A percentile compares a stretch with the other conserved stretches of the same genome.
phyloP scores from a whole-genome alignment of 2,797 vertebrate species.

The Emys orbicularis region DNA sequence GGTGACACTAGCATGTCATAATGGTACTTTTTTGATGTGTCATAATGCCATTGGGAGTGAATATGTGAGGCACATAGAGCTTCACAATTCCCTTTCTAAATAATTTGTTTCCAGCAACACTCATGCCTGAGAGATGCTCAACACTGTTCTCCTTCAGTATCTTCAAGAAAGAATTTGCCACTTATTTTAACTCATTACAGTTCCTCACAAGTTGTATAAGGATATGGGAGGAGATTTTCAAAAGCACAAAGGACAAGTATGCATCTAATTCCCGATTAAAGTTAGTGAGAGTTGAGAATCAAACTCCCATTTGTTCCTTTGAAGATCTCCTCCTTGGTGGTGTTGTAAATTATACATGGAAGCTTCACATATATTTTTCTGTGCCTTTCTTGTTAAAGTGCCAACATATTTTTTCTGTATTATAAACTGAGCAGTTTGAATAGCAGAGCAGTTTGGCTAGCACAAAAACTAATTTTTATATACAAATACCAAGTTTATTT shows the following conservation, averaged over 20 bases:
- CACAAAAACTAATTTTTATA: not conserved
- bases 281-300: no score
- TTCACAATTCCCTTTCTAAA: not conserved
- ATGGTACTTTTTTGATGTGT: slow-evolving; percentile 10
- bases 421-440: not conserved
- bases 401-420: not conserved
- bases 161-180: slow-evolving; percentile 15
- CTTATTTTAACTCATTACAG: slow-evolving; percentile 5
- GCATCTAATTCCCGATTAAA: not conserved
- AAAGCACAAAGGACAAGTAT: not conserved
- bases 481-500: not conserved
- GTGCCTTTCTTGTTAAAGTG: not conserved
- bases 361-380: not conserved
- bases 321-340: not conserved
- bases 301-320: not conserved
- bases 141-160: not conserved
- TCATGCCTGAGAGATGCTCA: not conserved
- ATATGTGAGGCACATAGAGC: not conserved
- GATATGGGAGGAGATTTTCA: not conserved
- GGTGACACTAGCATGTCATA: slow-evolving; percentile 41
- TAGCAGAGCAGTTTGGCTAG: not conserved
- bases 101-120: slow-evolving; percentile 21
- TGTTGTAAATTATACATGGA: not conserved
- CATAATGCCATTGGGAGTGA: slow-evolving; percentile 38
- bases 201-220: not conserved